Base-by-base conservation (phyloP, 2,888 invertebrate genomes). In the Pachydiplax longipennis region DNA sequence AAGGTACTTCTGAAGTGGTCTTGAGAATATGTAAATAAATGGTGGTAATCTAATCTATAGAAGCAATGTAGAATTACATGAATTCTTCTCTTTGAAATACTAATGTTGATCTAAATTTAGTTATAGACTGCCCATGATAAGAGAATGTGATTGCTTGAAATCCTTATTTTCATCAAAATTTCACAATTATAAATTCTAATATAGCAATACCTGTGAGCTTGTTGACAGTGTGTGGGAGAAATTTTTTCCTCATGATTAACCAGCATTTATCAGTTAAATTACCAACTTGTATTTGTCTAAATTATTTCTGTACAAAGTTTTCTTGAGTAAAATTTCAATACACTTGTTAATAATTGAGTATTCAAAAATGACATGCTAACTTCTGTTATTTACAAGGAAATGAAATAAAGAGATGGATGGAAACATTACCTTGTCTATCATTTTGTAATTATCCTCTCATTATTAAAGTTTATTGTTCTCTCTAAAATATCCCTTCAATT, bases 371-470 rank as follows among this genome's bases (percentile, higher is more conserved):
- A 37, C 61, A 87, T 61, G 37, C 87, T 65, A 87, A 87, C 40
- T 87, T 87, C 61, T 87, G 61, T 87, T 61, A 37, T 61, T 87
- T 87, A 40, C 10, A 10, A 61, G 61, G 87, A 61, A 87, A 61
- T 58, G 87, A 87, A 87, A 87, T 87, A 87, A 87, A 87, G 37
- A 65, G 35, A 61, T 87, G 61, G 87, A 87, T 61, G 58, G 87
- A 87, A 87, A 87, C 31, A 10, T 31, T 25, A 31, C 3, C 13
- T 18, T 18, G 18, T 18, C 53, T 53, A 18, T 53, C 53, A 53
- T 53, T 53, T 44, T 1, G 10, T 44, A 10, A 44, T 44, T 44
- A 18, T 18, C 48, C 53, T 53, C 5, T 1, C 18, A 53, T 18
- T 53, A 53, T 10, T 44, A 10, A 44, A 6, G 44, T 44, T 53